Conservation (phyloP, 1,140 invertebrate genomes). For the Cherax quadricarinatus region DNA sequence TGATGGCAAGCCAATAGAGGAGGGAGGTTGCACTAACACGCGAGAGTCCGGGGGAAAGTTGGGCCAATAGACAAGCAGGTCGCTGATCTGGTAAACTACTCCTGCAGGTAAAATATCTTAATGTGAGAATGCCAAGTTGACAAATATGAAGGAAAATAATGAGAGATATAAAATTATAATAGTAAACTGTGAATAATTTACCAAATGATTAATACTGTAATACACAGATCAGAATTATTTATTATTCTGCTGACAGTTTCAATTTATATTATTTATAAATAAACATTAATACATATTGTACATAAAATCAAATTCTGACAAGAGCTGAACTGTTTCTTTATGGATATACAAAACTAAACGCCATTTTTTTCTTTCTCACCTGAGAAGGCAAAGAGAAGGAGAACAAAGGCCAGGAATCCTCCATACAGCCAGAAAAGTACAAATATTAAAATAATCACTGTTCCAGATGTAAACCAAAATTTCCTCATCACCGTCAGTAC, state of each 20-base stretch:
- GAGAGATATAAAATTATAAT: too few species aligned
- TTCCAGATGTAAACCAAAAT: conserved; percentile 79
- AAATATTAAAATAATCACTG: conserved; percentile 83
- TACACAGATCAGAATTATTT: too few species aligned
- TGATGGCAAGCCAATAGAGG: conserved; percentile 88
- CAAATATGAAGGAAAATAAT: too few species aligned
- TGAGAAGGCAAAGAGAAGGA: conserved; percentile 82
- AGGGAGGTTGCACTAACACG: conserved; percentile 89
- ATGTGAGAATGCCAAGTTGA: too few species aligned
- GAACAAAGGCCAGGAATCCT: conserved; percentile 83
- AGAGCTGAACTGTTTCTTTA: too few species aligned
- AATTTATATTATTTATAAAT: too few species aligned
- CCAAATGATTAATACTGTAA: too few species aligned
- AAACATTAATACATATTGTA: too few species aligned
- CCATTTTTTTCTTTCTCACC: conserved; percentile 73
- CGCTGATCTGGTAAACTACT: conserved; percentile 90
- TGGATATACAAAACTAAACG: background rate
- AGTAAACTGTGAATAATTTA: too few species aligned
- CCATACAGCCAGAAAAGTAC: conserved; percentile 90
- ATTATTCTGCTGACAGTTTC: too few species aligned
- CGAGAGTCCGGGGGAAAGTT: conserved; percentile 91
- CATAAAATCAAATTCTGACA: too few species aligned
- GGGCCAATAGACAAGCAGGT: conserved; percentile 91
- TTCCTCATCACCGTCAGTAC: conserved; percentile 62
- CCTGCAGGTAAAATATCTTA: conserved; percentile 78